phyloP scores from a whole-genome alignment of 2,888 invertebrate genomes.

The Biston stratarius region DNA sequence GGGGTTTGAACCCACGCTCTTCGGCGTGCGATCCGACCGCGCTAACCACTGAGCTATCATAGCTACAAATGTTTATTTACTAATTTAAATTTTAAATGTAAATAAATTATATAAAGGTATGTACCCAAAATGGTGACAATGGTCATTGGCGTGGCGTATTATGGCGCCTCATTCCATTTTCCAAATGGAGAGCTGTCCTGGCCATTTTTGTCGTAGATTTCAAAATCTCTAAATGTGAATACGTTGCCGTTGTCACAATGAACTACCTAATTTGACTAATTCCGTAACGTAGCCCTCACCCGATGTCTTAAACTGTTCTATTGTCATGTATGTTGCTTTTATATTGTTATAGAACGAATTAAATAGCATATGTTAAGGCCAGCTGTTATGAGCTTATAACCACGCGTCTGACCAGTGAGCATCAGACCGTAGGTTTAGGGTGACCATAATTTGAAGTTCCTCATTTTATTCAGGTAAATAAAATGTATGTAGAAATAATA shows the following conservation, averaged over 20 bases:
- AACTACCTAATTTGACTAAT: not conserved
- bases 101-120: too few relatives aligned
- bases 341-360: not conserved
- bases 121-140: not conserved
- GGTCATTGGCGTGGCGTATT: not conserved
- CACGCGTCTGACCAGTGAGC: conserved; percentile 40
- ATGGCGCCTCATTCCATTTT: not conserved
- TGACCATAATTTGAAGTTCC: conserved; percentile 18
- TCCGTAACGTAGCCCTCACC: not conserved
- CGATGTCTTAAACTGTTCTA: not conserved
- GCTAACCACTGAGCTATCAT: too few relatives aligned
- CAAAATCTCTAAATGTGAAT: not conserved
- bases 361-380: conserved; percentile 39
- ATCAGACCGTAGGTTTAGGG: conserved; percentile 47
- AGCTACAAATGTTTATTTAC: too few relatives aligned
- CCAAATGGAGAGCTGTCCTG: not conserved
- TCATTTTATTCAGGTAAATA: too few relatives aligned
- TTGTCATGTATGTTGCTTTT: too few relatives aligned
- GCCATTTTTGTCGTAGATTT: not conserved
- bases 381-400: conserved; percentile 41
- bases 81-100: too few relatives aligned
- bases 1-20: too few relatives aligned
- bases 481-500: too few relatives aligned
- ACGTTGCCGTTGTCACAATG: not conserved
- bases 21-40: too few relatives aligned